A percentile compares a stretch with the other conserved stretches of the same genome.
phyloP scores from a whole-genome alignment of 2,888 invertebrate species.

The Scaptomyza caliginosa region DNA sequence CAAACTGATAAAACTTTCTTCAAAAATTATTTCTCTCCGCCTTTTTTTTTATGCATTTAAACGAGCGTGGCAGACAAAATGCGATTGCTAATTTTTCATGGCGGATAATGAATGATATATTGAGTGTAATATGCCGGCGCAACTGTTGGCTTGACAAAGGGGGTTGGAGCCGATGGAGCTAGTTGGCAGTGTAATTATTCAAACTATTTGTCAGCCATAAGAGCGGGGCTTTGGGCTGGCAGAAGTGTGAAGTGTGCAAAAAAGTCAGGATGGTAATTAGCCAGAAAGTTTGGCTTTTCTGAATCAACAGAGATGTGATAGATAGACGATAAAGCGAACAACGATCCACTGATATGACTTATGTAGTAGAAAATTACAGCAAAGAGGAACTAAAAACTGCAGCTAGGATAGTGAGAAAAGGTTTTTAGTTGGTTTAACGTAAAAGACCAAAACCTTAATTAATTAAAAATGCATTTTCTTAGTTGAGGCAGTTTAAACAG shows the following conservation, averaged over 20 bases:
- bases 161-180: conserved; percentile 35
- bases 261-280: conserved; percentile 60
- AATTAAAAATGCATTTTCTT: not conserved
- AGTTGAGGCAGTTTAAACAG: too few species aligned
- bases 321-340: conserved; percentile 28
- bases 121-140: conserved; percentile 57
- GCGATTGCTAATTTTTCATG: conserved; percentile 79
- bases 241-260: conserved; percentile 13
- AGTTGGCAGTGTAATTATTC: conserved; percentile 69
- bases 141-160: conserved; percentile 10
- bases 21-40: conserved; percentile 37
- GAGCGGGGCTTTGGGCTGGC: not conserved
- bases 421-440: not conserved
- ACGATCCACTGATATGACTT: conserved; percentile 6
- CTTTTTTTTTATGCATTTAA: conserved; percentile 60
- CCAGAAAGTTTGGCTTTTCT: conserved; percentile 48
- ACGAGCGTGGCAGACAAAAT: conserved; percentile 71
- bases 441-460: not conserved
- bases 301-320: conserved; percentile 24
- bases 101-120: conserved; percentile 79
- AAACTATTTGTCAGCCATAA: conserved; percentile 71
- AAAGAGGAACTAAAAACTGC: too few species aligned
- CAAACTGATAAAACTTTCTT: conserved; percentile 74
- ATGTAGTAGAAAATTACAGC: conserved; percentile 1
- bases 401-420: not conserved